phyloP scores from a whole-genome alignment of 1,140 invertebrate genomes.

The Aphis gossypii region DNA sequence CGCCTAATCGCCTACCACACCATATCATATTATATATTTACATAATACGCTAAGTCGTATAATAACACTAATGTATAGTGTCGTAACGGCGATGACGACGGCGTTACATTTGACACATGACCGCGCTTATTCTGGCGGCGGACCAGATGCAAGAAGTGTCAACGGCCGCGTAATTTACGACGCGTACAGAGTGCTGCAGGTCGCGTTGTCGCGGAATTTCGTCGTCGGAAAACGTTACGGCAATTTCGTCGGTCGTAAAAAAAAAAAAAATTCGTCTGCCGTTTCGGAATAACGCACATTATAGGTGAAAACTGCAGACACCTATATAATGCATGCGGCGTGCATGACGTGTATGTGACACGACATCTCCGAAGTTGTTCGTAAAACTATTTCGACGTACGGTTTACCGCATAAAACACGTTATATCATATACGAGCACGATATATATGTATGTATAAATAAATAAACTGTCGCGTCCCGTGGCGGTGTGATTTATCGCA shows the following conservation, averaged over 20 bases:
- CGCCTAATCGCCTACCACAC: neutral
- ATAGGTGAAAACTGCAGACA: neutral
- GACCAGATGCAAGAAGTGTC: constrained; percentile 20
- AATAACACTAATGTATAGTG: neutral
- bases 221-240: neutral
- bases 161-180: neutral
- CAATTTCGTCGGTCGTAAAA: neutral
- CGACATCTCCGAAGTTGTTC: neutral
- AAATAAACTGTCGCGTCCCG: neutral
- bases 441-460: neutral
- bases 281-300: neutral
- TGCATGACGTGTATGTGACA: neutral
- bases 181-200: neutral
- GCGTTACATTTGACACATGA: neutral
- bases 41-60: neutral
- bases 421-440: neutral
- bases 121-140: neutral
- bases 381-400: neutral
- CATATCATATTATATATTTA: too few species aligned
- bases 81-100: neutral
- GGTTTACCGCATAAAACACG: neutral
- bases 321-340: too few species aligned
- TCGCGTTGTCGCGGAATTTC: neutral
- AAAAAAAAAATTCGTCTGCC: neutral
- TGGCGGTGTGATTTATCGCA: neutral